Percentiles rank a stretch among this genome's conserved stretches.
Evolutionary conservation across 2,888 invertebrate genomes (phyloP).

Genomic region (Nesidiocoris tenuis): DNA sequence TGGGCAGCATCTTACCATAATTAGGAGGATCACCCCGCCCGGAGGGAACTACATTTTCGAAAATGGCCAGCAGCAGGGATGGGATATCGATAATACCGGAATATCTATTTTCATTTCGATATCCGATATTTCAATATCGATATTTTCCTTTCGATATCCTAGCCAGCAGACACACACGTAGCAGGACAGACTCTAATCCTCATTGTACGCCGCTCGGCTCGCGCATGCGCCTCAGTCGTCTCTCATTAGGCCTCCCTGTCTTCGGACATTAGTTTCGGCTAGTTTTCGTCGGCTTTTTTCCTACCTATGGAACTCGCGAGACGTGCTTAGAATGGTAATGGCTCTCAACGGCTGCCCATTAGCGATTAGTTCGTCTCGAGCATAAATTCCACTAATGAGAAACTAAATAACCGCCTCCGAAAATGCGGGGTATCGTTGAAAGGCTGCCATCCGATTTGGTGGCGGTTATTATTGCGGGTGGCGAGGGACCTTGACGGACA

Average conservation of each 20-base stretch:
- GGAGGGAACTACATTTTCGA: no score
- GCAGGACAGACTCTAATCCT: no score
- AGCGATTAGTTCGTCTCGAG: constrained; percentile 18
- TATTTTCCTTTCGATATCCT: no score
- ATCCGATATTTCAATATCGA: no score
- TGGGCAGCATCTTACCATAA: no score
- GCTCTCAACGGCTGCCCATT: constrained; percentile 5
- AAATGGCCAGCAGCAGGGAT: no score
- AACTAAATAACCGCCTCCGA: constrained; percentile 19
- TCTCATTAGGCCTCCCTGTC: neutral
- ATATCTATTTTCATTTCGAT: no score
- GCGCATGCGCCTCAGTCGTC: neutral
- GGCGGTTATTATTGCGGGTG: no score
- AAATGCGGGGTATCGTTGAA: constrained; percentile 19
- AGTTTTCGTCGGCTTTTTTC: neutral
- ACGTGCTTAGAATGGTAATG: neutral
- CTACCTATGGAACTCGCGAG: neutral
- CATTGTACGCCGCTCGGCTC: neutral
- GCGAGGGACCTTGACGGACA: no score
- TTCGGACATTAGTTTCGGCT: constrained; percentile 1
- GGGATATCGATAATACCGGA: no score
- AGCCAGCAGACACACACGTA: no score
- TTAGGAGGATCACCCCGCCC: no score
- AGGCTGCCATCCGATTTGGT: neutral
- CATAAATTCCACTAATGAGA: constrained; percentile 36